Percentiles rank a stretch among this genome's conserved stretches.
Evolutionary conservation across 2,113 vertebrate genomes (phyloP).

Genomic region (Tragelaphus strepsiceros): DNA sequence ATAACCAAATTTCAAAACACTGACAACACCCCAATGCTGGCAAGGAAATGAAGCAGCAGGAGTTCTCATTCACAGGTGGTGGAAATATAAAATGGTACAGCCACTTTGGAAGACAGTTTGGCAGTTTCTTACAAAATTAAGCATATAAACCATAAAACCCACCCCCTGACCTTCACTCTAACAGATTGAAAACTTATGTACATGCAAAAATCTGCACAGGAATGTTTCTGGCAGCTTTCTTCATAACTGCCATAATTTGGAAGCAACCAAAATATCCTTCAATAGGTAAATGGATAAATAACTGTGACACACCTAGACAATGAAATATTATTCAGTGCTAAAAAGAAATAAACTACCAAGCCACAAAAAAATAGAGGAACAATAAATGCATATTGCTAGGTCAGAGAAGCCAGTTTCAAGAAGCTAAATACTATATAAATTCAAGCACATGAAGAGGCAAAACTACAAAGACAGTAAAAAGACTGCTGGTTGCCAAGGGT

Average conservation of each 20-base stretch:
- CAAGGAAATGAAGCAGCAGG: background rate
- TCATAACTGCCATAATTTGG: background rate
- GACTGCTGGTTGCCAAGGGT: background rate
- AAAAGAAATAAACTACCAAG: background rate
- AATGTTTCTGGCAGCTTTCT: background rate
- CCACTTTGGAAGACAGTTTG: background rate
- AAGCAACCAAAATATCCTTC: background rate
- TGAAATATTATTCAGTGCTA: background rate
- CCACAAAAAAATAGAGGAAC: background rate
- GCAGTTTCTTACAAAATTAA: conserved; percentile 1
- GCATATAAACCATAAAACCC: background rate
- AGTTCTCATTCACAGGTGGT: background rate
- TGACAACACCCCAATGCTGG: background rate
- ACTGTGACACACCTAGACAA: background rate
- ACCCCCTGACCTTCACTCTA: background rate
- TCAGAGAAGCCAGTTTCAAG: background rate
- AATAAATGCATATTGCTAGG: background rate
- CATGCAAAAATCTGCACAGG: background rate
- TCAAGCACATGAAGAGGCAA: background rate
- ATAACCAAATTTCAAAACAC: background rate
- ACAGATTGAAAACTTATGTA: background rate
- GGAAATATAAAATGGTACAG: background rate
- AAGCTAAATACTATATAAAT: background rate
- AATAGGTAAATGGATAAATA: background rate
- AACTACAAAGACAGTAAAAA: background rate